Evolutionary conservation across 2,888 invertebrate species (phyloP).

Genomic region (Scaptomyza reducta): DNA sequence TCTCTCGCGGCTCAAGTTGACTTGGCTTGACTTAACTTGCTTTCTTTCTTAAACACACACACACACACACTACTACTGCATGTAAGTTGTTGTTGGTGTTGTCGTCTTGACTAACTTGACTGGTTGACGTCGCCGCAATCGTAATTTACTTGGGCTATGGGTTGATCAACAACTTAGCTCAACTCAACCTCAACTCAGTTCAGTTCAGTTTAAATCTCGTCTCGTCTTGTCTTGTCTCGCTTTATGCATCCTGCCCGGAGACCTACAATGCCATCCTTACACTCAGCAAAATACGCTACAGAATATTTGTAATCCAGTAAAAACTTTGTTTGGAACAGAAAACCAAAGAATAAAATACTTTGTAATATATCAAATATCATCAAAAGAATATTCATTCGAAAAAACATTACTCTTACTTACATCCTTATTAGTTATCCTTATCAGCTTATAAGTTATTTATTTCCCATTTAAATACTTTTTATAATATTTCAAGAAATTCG

Average conservation of each 20-base stretch:
- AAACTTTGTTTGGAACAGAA: no score
- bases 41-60: slow-evolving; percentile 67
- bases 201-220: slow-evolving; percentile 7
- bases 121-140: slow-evolving; percentile 71
- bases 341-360: no score
- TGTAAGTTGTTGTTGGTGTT: slow-evolving; percentile 66
- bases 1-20: neutral
- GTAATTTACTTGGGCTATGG: slow-evolving; percentile 81
- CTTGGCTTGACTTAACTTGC: slow-evolving; percentile 62
- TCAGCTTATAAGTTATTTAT: no score
- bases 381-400: no score
- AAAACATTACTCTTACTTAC: no score
- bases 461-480: no score
- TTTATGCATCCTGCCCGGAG: slow-evolving; percentile 68
- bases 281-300: neutral
- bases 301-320: no score
- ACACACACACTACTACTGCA: slow-evolving; percentile 1
- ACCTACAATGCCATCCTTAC: slow-evolving; percentile 22
- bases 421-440: no score
- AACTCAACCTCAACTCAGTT: neutral
- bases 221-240: slow-evolving; percentile 41
- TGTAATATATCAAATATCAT: no score
- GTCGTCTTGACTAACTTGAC: slow-evolving; percentile 78
- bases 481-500: no score
- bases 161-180: slow-evolving; percentile 66